A percentile compares a stretch with the other conserved stretches of the same genome.
These are phyloP conservation scores for Criorhina ranunculi DNA, from an alignment of 2,888 invertebrate genomes.

Conservation along the genomic window DNA sequence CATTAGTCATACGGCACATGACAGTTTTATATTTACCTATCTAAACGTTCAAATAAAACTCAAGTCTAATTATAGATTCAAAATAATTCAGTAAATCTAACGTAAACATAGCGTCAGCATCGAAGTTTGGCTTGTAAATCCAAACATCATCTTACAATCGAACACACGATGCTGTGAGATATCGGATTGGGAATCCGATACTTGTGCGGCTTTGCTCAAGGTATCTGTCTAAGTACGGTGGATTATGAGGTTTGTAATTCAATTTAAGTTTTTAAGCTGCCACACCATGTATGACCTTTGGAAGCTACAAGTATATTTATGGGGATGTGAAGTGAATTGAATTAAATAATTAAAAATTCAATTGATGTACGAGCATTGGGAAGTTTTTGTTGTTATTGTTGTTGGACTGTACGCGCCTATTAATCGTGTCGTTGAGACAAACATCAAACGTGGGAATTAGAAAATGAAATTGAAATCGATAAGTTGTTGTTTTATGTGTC, in stretches of 20 bases:
- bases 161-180: constrained; percentile 38
- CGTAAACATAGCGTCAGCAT: constrained; percentile 49
- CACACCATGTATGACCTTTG: constrained; percentile 49
- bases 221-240: constrained; percentile 37
- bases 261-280: constrained; percentile 27
- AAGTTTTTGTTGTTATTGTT: not conserved
- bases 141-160: constrained; percentile 30
- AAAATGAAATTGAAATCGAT: constrained; percentile 70
- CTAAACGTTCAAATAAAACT: constrained; percentile 42
- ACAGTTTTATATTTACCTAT: constrained; percentile 42
- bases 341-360: constrained; percentile 58
- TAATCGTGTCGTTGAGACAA: constrained; percentile 33
- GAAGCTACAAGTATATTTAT: not conserved
- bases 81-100: constrained; percentile 29
- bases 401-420: constrained; percentile 33
- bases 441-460: constrained; percentile 70
- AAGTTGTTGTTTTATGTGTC: constrained; percentile 39
- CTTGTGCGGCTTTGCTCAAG: constrained; percentile 38
- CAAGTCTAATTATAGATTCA: constrained; percentile 48
- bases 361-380: constrained; percentile 17
- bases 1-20: constrained; percentile 47
- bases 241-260: constrained; percentile 63
- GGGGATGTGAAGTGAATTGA: constrained; percentile 42
- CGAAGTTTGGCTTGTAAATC: constrained; percentile 44
- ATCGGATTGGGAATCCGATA: constrained; percentile 42